Evolutionary conservation across 2,113 vertebrate species (phyloP), one percentile per base, ranked within the genome.

Genomic region (Ginglymostoma cirratum): DNA sequence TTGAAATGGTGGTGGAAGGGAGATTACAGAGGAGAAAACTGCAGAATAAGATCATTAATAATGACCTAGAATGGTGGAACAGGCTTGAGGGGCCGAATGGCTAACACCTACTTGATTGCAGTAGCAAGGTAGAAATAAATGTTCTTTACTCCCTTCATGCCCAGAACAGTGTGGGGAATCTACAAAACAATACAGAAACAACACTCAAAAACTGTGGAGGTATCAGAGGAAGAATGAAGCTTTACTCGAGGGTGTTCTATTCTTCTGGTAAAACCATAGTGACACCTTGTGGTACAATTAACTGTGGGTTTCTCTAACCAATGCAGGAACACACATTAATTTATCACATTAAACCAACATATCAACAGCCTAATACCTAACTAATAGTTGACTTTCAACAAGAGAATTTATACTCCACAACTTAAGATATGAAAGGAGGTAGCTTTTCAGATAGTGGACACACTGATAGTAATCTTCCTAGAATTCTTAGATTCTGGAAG

Each of bases 241-340:
- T 72, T 72, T 42, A 70, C 38, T 69, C 42, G 14, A 27, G 27
- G 6, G 12, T 94, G n/a, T 48, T 27, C 66, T 48, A 48, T 70
- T 95, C 67, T 95, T 0, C 17, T 34, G 12, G 38, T 72, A 72
- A 95, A 52, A 45, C 69, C 52, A 95, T 95, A 42, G 67, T 70
- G 94, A 52, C 94, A 95, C 27, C 94, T 95, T 52, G 94, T 95
- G 94, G 67, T 72, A 34, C 23, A 90, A 55, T 61, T 27, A 90
- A 12, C 30, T 55, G 52, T 55, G 14, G 5, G 45, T 52, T 61
- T 27, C 45, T 10, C 52, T 89, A 48, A 89, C 8, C 52, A 61
- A 14, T 89, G 23, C 52, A 89, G 30, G n/a, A 85, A 48, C 86
- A 55, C 85, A 23, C 23, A 45, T 85, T 19, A 48, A 3, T 42